Conservation (phyloP, 2,797 vertebrate genomes). For the Brachyrhaphis roseni region DNA sequence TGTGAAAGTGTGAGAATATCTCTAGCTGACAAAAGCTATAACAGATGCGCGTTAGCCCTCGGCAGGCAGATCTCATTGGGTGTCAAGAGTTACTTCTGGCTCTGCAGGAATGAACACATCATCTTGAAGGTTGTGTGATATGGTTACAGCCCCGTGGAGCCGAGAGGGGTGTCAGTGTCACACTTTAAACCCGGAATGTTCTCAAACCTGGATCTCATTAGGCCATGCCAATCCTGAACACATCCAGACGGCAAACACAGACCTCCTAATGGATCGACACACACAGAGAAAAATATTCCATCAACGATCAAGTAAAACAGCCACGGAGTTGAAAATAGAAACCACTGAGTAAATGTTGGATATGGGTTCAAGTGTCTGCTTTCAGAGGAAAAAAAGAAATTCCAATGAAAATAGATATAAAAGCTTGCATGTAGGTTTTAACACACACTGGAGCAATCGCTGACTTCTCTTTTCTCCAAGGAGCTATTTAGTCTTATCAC, state of each 20-base stretch:
- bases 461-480: conserved; percentile 21
- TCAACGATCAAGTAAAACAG: conserved; percentile 44
- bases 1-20: conserved; percentile 37
- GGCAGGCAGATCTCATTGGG: neutral
- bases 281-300: conserved; percentile 56
- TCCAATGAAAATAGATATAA: conserved; percentile 42
- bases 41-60: conserved; percentile 5
- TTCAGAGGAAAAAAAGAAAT: conserved; percentile 10
- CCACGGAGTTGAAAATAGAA: conserved; percentile 41
- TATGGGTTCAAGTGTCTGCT: conserved; percentile 36
- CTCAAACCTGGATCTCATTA: conserved; percentile 77
- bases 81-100: conserved; percentile 26
- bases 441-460: conserved; percentile 6
- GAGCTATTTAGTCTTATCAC: conserved; percentile 64
- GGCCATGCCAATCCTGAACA: conserved; percentile 48
- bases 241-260: conserved; percentile 57
- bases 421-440: neutral
- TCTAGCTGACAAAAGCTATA: conserved; percentile 20
- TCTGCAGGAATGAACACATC: conserved; percentile 42
- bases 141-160: conserved; percentile 46
- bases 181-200: conserved; percentile 44
- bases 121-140: conserved; percentile 43
- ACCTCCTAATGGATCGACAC: conserved; percentile 50
- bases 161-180: conserved; percentile 57
- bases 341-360: conserved; percentile 41